Percentiles rank a stretch among this genome's conserved stretches.
Conservation (phyloP, 2,113 vertebrate species). For the Elephas maximus region DNA sequence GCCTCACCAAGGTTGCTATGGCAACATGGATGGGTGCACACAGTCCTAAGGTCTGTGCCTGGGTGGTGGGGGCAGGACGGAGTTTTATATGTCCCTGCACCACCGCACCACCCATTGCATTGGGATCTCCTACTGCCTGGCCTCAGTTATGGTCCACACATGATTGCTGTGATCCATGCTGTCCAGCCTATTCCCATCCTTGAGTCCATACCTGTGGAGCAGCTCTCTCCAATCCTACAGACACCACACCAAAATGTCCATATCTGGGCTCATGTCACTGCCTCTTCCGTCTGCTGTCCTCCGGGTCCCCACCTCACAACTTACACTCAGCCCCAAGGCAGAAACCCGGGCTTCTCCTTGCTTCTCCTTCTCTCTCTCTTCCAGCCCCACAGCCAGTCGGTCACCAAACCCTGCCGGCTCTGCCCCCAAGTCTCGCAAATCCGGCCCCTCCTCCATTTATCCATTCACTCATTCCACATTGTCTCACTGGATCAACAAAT, state of each 20-base stretch:
- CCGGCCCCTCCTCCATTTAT: not conserved
- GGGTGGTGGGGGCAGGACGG: conserved; percentile 63
- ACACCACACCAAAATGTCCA: not conserved
- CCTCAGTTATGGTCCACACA: not conserved
- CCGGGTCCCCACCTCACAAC: not conserved
- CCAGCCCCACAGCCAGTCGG: not conserved
- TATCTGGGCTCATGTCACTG: rapidly evolving
- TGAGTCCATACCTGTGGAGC: not conserved
- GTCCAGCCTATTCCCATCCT: not conserved
- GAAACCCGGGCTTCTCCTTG: not conserved
- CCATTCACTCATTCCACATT: not conserved
- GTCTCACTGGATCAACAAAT: not conserved
- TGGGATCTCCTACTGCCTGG: rapidly evolving
- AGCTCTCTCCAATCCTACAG: not conserved
- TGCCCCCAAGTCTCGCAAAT: not conserved
- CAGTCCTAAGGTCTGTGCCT: conserved; percentile 72
- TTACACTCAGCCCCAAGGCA: too few relatives aligned
- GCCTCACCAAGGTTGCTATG: conserved; percentile 73
- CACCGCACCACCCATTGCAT: not conserved
- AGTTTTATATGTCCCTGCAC: conserved; percentile 29
- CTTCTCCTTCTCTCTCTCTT: not conserved
- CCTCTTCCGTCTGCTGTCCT: not conserved
- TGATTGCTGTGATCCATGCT: not conserved
- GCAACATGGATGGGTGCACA: conserved; percentile 63
- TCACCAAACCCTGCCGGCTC: not conserved